Percentiles rank a stretch among this genome's conserved stretches.
Conservation (phyloP, 1,140 invertebrate species). For the Pararge aegeria region DNA sequence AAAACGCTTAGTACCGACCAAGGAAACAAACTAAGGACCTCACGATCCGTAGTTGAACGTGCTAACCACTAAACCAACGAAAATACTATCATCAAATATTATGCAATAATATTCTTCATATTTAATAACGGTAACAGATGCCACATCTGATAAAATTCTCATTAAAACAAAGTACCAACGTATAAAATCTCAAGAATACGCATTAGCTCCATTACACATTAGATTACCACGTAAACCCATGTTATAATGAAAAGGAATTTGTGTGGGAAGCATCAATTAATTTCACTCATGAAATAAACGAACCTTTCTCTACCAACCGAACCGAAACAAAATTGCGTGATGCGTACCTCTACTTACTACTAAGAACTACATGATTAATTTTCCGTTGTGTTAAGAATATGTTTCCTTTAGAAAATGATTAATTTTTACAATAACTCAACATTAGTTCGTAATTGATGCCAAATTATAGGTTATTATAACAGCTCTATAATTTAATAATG, state of each 20-base stretch:
- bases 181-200: not conserved
- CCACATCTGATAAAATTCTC: too few relatives aligned
- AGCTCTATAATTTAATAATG: not conserved
- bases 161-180: too few relatives aligned
- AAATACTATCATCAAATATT: too few relatives aligned
- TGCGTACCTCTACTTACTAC: slow-evolving; percentile 13
- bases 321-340: slow-evolving; percentile 29
- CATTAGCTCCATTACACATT: not conserved
- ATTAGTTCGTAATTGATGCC: not conserved
- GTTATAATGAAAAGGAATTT: slow-evolving; percentile 24
- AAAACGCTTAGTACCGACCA: too few relatives aligned
- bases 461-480: not conserved
- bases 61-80: too few relatives aligned
- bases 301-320: slow-evolving; percentile 33
- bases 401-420: slow-evolving; percentile 14
- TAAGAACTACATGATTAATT: slow-evolving; percentile 21
- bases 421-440: not conserved
- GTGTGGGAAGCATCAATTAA: slow-evolving; percentile 29
- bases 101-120: too few relatives aligned
- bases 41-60: too few relatives aligned
- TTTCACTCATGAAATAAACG: slow-evolving; percentile 26
- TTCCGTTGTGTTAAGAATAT: slow-evolving; percentile 7
- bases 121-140: too few relatives aligned
- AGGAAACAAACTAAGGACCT: too few relatives aligned
- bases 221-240: not conserved